A percentile compares a stretch with the other conserved stretches of the same genome.
Conservation (phyloP, 2,888 invertebrate species). For the Dolichomitus sp. region DNA sequence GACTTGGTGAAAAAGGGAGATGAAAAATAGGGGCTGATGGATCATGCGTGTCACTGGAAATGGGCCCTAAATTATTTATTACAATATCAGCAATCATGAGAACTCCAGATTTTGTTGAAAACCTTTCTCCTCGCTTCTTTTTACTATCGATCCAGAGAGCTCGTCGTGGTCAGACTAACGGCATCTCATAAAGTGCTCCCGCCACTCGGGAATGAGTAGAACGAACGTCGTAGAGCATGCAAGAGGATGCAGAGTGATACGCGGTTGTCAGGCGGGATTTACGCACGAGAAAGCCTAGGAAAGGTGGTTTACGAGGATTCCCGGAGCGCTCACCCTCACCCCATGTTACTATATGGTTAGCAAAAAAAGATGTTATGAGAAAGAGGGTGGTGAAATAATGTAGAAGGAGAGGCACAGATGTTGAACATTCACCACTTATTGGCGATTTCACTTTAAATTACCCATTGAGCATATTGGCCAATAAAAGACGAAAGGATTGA, state of each 20-base stretch:
- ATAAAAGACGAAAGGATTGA: background rate
- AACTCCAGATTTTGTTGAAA: background rate
- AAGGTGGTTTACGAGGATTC: slow-evolving; percentile 43
- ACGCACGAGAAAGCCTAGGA: slow-evolving; percentile 40
- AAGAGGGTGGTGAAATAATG: slow-evolving; percentile 7
- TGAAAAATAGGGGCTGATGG: slow-evolving; percentile 26
- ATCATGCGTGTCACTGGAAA: slow-evolving; percentile 1
- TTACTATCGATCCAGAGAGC: slow-evolving; percentile 6
- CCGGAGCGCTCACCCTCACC: slow-evolving; percentile 1
- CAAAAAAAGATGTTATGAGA: slow-evolving; percentile 34
- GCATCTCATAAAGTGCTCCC: slow-evolving; percentile 27
- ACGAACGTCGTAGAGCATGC: slow-evolving; percentile 22
- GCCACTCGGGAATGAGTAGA: slow-evolving; percentile 37
- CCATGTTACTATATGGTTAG: background rate
- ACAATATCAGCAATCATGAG: slow-evolving; percentile 7
- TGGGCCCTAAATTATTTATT: slow-evolving; percentile 25
- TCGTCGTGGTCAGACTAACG: slow-evolving; percentile 11
- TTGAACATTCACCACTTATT: background rate
- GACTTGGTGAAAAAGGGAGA: background rate
- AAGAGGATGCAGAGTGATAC: slow-evolving; percentile 21
- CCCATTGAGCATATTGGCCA: background rate
- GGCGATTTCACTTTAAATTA: background rate
- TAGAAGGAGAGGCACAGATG: slow-evolving; percentile 5
- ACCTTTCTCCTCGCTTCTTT: background rate
- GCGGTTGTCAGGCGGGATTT: slow-evolving; percentile 22